Evolutionary conservation across 2,888 invertebrate genomes (phyloP), one percentile per base, ranked within the genome.

Genomic region (Athrips mouffetella): DNA sequence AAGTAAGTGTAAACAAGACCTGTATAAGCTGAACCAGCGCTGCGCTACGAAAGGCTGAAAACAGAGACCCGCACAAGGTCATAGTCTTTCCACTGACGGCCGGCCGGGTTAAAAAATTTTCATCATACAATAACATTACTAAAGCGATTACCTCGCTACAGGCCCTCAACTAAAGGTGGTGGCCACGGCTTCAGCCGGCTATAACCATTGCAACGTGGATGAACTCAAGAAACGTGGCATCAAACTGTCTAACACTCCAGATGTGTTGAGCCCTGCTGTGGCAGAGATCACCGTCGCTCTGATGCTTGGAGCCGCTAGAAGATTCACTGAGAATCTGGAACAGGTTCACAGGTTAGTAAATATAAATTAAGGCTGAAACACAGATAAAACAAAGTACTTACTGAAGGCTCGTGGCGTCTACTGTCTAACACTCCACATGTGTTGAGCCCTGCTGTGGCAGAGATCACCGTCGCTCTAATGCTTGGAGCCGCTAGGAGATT

Each of bases 161-260:
- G 95, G 96, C 1, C 89, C 92, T 0, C 89, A 91, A 47, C 73
- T 98, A 47, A 95, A 94, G 76, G 90, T 95, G 0, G 91, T 98
- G 3, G 92, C 93, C 0, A 94, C 96, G 0, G 94, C 94, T 89
- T 96, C 97, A 0, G 96, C 96, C 0, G 98, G 98, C 15, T 93
- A 93, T 73, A 96, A 98, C 74, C 94, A 95, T 65, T 92, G 98
- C 53, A 95, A 97, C 69, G 68, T 95, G 3, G 82, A 89, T 0
- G 96, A 93, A 73, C 87, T 97, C 21, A 93, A 91, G 70, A 89
- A 89, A 33, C 89, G 94, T 21, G 92, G 93, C 18, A 94, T 98
- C 61, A 91, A 92, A 52, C 85, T 98, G 4, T 93, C 96, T 0
- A 93, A 96, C 73, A 96, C 97, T 0, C 96, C 97, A 0, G 88